phyloP scores from a whole-genome alignment of 2,113 vertebrate species.

The Pterocles gutturalis region DNA sequence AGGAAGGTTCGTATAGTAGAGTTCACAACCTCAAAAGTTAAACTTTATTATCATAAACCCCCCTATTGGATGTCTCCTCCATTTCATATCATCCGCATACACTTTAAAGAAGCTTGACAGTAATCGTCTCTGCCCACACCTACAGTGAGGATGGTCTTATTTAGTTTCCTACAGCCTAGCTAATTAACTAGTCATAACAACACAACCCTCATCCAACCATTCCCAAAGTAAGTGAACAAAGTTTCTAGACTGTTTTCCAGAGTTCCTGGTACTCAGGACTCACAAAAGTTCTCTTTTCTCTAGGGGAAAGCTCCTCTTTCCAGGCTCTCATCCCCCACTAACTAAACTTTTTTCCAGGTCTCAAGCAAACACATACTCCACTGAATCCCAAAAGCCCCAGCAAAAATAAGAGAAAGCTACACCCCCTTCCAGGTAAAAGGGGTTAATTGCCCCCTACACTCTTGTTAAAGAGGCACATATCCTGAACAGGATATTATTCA shows the following conservation, averaged over 20 bases:
- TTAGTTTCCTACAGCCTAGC: neutral
- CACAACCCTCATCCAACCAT: neutral
- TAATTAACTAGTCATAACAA: neutral
- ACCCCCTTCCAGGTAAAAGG: neutral
- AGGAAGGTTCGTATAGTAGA: neutral
- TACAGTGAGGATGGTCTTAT: neutral
- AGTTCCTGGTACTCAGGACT: neutral
- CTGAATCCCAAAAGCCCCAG: neutral
- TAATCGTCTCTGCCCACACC: neutral
- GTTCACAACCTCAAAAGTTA: neutral
- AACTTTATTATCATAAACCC: neutral
- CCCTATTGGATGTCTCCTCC: neutral
- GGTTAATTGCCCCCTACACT: neutral
- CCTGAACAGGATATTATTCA: neutral
- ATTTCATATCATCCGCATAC: neutral
- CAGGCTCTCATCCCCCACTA: neutral
- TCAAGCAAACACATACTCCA: neutral
- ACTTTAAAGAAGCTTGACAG: neutral
- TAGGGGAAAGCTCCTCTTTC: neutral
- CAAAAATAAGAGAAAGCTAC: neutral
- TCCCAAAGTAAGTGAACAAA: neutral
- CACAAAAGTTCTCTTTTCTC: neutral
- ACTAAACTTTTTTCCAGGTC: neutral
- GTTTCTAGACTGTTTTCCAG: neutral
- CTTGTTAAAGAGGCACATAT: rapidly evolving